phyloP scores from a whole-genome alignment of 2,888 invertebrate species.

The Hydriomena furcata region DNA sequence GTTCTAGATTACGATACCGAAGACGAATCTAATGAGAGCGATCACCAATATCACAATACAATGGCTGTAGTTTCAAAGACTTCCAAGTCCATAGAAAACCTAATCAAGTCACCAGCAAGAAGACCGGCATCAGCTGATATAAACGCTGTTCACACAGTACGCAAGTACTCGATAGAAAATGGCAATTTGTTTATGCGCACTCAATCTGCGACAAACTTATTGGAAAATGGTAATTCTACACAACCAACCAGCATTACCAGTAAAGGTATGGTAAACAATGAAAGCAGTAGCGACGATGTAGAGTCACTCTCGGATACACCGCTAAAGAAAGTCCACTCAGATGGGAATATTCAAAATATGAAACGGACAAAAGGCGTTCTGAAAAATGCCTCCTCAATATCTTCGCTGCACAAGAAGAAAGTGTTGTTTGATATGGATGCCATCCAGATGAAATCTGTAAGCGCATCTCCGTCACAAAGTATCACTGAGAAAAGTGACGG shows the following conservation, averaged over 20 bases:
- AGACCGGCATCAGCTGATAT: constrained; percentile 59
- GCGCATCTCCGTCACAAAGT: constrained; percentile 80
- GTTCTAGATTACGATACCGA: constrained; percentile 41
- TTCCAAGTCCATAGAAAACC: constrained; percentile 58
- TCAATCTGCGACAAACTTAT: constrained; percentile 54
- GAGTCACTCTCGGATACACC: constrained; percentile 52
- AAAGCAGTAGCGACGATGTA: constrained; percentile 53
- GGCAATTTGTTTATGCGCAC: constrained; percentile 46
- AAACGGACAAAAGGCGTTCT: constrained; percentile 82
- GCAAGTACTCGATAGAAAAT: constrained; percentile 47
- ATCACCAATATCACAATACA: constrained; percentile 46
- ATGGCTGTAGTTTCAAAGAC: constrained; percentile 40
- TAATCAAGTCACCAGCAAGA: constrained; percentile 67
- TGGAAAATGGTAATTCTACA: constrained; percentile 25
- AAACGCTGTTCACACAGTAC: constrained; percentile 42
- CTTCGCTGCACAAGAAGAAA: constrained; percentile 84
- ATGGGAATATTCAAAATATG: constrained; percentile 49
- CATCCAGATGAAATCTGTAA: constrained; percentile 79
- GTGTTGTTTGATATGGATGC: constrained; percentile 85
- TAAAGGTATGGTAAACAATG: constrained; percentile 26
- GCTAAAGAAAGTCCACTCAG: constrained; percentile 50
- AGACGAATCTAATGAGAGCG: constrained; percentile 47
- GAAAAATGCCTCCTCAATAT: constrained; percentile 81
- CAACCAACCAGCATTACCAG: not conserved
- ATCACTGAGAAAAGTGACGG: constrained; percentile 67